These are phyloP conservation scores for Thamnophis sirtalis DNA, from an alignment of 2,113 vertebrate species.

Conservation along the genomic window DNA sequence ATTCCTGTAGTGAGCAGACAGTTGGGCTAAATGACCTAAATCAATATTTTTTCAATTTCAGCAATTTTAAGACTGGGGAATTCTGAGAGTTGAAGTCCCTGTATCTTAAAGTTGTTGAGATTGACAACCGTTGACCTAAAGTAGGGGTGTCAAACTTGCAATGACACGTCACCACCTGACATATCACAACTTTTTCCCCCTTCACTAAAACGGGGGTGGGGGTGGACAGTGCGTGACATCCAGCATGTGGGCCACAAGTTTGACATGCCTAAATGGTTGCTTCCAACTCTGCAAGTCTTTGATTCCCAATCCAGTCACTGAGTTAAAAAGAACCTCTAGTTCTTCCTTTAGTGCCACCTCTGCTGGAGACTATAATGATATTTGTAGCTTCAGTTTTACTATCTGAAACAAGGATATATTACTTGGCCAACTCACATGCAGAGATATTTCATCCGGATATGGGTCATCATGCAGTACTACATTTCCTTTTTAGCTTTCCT, in stretches of 20 bases:
- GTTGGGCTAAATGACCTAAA: background rate
- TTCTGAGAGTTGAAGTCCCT: background rate
- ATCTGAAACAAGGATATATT: background rate
- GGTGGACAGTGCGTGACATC: too few relatives aligned
- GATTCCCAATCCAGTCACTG: background rate
- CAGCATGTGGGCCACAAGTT: too few relatives aligned
- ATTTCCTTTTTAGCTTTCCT: background rate
- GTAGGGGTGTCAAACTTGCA: too few relatives aligned
- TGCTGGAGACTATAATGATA: background rate
- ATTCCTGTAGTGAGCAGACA: background rate
- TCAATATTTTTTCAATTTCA: background rate
- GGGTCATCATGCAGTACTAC: background rate
- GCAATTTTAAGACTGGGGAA: background rate
- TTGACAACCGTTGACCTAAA: background rate
- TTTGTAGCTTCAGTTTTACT: background rate
- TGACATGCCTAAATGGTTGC: background rate
- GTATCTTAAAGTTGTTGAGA: background rate
- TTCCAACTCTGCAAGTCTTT: background rate
- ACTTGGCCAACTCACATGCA: background rate
- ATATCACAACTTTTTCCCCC: too few relatives aligned
- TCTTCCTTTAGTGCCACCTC: background rate
- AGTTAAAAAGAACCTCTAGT: background rate
- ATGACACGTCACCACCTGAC: too few relatives aligned
- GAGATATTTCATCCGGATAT: background rate
- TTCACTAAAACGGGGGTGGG: too few relatives aligned